A percentile compares a stretch with the other conserved stretches of the same genome.
Conservation (phyloP, 2,888 invertebrate species). For the Heliconius charithonia region DNA sequence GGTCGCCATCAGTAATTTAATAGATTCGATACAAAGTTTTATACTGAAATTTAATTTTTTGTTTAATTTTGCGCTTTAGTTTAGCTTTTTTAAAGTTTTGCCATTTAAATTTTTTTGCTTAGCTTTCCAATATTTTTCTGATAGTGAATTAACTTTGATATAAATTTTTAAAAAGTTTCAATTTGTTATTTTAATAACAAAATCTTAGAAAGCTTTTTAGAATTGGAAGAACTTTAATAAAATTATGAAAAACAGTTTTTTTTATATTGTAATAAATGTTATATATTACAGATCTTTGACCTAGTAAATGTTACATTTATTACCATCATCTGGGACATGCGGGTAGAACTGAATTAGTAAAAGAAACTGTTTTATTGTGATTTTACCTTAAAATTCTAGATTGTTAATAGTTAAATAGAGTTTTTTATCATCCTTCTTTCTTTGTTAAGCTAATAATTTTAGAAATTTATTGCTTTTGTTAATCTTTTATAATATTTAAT, state of each 20-base stretch:
- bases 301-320: too few relatives aligned
- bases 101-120: constrained; percentile 42
- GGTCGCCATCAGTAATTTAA: constrained; percentile 69
- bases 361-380: too few relatives aligned
- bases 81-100: constrained; percentile 44
- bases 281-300: neutral
- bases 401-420: too few relatives aligned
- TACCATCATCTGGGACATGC: too few relatives aligned
- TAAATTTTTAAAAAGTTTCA: neutral
- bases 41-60: constrained; percentile 69
- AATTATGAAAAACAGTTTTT: neutral
- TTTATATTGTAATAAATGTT: neutral
- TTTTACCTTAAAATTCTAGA: too few relatives aligned
- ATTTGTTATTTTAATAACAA: neutral
- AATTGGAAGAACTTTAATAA: neutral
- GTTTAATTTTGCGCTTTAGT: constrained; percentile 54
- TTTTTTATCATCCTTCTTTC: too few relatives aligned
- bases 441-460: too few relatives aligned
- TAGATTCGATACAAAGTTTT: constrained; percentile 66
- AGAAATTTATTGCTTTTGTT: too few relatives aligned
- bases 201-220: neutral
- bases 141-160: constrained; percentile 38
- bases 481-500: too few relatives aligned
- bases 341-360: too few relatives aligned
- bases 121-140: constrained; percentile 50